Base-by-base conservation (phyloP, 2,797 vertebrate genomes). In the Hephaestus fuliginosus region DNA sequence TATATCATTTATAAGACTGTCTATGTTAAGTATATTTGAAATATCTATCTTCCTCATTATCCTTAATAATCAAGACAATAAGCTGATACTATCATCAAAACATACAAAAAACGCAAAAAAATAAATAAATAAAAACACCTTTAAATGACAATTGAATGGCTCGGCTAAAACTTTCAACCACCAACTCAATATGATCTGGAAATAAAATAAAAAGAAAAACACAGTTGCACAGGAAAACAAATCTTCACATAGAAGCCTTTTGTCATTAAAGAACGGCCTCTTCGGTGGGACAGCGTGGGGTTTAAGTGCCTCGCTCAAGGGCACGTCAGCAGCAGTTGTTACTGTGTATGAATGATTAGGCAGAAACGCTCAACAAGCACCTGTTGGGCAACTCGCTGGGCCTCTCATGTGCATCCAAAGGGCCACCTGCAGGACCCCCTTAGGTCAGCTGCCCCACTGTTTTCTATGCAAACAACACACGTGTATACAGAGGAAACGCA, bases 401-500 rank as follows among this genome's bases (percentile, higher is more conserved):
- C 15, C 18, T 25, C 3, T 20, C 57, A 5, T 1, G 2, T 22
- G 39, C 39, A 58, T 61, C 58, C 15, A 63, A 25, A 7, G 4
- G 18, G 43, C 58, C 22, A 48, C 76, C 14, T 61, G 78, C 56
- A 39, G 62, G 33, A 68, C 49, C 39, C 58, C 17, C 41, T 52
- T 43, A 25, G 18, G 28, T 25, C 36, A 41, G 20, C 18, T 36
- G 62, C 33, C 43, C 9, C 46, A 0, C 5, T 57, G 76, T 86
- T 88, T 80, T 78, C 66, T 39, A 48, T 77, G 66, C 69, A 66
- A 82, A 91, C 75, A 85, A 6, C 52, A 62, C 43, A 49, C 30
- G 79, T 65, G 56, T 70, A 63, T 28, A 62, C 12, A 51, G 57
- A 71, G 49, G 33, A 76, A 79, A 77, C 6, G 20, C 12, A 43